Conservation (phyloP, 2,797 vertebrate genomes). For the Salarias fasciatus region DNA sequence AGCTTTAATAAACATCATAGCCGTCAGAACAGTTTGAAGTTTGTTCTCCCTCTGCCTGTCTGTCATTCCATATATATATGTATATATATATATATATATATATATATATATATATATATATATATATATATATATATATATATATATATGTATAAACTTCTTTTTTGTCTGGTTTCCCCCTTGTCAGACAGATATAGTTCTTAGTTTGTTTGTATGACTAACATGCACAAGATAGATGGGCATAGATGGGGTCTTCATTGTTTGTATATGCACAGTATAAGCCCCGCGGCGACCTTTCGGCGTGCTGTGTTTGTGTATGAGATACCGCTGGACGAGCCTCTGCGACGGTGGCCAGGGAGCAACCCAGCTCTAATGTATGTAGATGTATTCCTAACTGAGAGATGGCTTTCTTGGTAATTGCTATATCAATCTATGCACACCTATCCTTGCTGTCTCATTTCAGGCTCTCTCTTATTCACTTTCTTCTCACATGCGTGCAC, state of each 20-base stretch:
- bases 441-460: constrained; percentile 71
- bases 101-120: not conserved
- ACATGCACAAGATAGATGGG: constrained; percentile 3
- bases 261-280: constrained; percentile 35
- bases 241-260: constrained; percentile 40
- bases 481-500: not conserved
- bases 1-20: constrained; percentile 45
- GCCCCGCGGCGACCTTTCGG: constrained; percentile 56
- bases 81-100: not conserved
- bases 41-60: not conserved
- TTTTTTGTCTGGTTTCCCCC: constrained; percentile 1
- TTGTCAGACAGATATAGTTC: constrained; percentile 16
- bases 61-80: not conserved
- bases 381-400: constrained; percentile 82
- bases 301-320: constrained; percentile 51
- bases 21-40: constrained; percentile 22
- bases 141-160: too few relatives aligned
- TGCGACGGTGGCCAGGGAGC: constrained; percentile 63
- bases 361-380: constrained; percentile 77
- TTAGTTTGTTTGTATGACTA: constrained; percentile 25
- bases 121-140: not conserved
- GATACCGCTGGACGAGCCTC: constrained; percentile 46
- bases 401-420: constrained; percentile 82
- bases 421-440: constrained; percentile 82
- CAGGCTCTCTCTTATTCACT: constrained; percentile 14